These are phyloP conservation scores for Xestia c-nigrum DNA, from an alignment of 2,888 invertebrate genomes.

Conservation along the genomic window DNA sequence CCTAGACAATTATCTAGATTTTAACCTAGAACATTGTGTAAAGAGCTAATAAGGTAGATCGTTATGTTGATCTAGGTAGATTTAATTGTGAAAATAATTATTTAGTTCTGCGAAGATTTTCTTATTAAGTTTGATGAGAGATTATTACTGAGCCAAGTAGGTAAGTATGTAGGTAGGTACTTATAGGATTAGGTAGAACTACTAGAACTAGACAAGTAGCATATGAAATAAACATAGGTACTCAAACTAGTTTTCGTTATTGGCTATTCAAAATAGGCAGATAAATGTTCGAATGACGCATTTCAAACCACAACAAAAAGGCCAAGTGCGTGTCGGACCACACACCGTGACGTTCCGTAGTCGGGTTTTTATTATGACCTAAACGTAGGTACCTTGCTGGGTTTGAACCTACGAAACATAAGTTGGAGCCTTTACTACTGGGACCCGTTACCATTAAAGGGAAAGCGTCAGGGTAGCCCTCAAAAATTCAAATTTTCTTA, in stretches of 20 bases:
- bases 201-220: neutral
- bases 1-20: neutral
- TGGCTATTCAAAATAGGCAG: neutral
- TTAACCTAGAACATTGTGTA: neutral
- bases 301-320: neutral
- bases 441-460: no score
- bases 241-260: neutral
- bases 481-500: no score
- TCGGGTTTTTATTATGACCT: neutral
- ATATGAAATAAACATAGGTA: neutral
- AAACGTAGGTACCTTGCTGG: no score
- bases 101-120: neutral
- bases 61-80: constrained; percentile 9
- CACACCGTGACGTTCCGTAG: neutral
- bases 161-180: no score
- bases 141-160: neutral
- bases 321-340: neutral
- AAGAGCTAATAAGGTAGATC: neutral
- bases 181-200: neutral
- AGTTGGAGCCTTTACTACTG: no score
- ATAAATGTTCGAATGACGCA: neutral
- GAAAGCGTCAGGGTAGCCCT: no score
- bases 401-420: no score
- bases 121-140: neutral
- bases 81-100: constrained; percentile 1